A percentile compares a stretch with the other conserved stretches of the same genome.
phyloP scores from a whole-genome alignment of 2,113 vertebrate genomes.

The Mirounga angustirostris region DNA sequence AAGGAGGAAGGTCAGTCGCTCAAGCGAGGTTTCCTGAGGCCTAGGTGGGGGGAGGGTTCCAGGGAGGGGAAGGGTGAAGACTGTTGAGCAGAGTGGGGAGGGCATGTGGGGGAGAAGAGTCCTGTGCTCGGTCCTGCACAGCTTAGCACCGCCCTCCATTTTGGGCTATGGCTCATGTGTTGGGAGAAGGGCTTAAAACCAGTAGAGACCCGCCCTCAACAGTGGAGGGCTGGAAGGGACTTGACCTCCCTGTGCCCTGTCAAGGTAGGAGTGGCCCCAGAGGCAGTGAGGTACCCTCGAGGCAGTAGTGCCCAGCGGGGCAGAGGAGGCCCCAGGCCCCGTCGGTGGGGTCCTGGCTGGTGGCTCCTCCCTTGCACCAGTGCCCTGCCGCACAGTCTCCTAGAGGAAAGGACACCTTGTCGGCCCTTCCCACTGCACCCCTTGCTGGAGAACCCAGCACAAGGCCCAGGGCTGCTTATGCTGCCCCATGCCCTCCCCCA shows the following conservation, averaged over 20 bases:
- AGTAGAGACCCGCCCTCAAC: rapidly evolving
- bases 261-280: not conserved
- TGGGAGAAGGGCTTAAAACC: not conserved
- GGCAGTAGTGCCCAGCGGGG: constrained; percentile 92
- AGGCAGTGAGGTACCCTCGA: constrained; percentile 87
- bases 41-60: no score
- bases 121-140: not conserved
- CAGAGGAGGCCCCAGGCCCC: constrained; percentile 89
- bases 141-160: not conserved
- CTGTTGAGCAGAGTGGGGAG: not conserved
- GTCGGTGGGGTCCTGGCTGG: constrained; percentile 87
- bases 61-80: not conserved
- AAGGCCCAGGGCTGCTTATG: no score
- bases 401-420: constrained; percentile 53
- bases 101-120: not conserved
- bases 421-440: not conserved
- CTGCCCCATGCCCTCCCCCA: not conserved
- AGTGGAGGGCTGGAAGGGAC: not conserved
- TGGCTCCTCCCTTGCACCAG: constrained; percentile 92
- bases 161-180: not conserved
- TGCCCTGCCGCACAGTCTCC: constrained; percentile 92
- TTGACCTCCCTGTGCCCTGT: no score
- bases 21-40: no score
- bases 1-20: no score
- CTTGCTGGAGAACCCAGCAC: not conserved